Percentiles rank a stretch among this genome's conserved stretches.
These are phyloP conservation scores for Apotomis capreana DNA, from an alignment of 2,888 invertebrate species.

Conservation along the genomic window DNA sequence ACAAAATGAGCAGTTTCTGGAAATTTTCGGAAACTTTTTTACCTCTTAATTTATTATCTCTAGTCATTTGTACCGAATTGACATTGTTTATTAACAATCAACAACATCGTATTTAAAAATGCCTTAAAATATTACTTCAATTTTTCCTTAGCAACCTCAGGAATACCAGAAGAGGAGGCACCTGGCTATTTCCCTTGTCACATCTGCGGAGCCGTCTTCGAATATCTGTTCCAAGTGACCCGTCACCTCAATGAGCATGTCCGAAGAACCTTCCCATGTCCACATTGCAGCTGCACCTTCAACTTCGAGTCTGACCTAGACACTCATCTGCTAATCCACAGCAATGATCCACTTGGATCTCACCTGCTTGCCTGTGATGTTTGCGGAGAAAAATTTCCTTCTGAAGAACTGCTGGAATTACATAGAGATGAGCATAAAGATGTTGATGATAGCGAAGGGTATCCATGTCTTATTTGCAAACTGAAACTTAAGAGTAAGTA, in stretches of 20 bases:
- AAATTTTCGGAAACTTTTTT: no score
- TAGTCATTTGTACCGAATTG: no score
- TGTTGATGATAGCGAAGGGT: neutral
- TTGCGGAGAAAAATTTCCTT: conserved; percentile 14
- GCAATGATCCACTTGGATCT: neutral
- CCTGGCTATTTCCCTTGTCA: conserved; percentile 32
- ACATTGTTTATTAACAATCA: no score
- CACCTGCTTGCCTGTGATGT: neutral
- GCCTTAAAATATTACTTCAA: neutral
- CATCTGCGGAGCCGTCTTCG: conserved; percentile 25
- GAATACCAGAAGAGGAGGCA: neutral
- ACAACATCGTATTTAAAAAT: neutral
- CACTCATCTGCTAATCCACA: conserved; percentile 20
- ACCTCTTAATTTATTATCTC: no score
- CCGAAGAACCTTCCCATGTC: conserved; percentile 23
- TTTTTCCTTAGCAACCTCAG: neutral
- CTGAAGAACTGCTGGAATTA: neutral
- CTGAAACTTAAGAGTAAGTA: conserved; percentile 27
- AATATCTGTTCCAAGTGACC: conserved; percentile 28
- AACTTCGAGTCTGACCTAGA: conserved; percentile 16
- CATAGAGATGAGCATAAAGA: conserved; percentile 15
- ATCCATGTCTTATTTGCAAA: conserved; percentile 6
- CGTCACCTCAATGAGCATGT: conserved; percentile 30
- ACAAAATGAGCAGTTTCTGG: no score
- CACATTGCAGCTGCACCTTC: conserved; percentile 21